Base-by-base conservation (phyloP, 2,888 invertebrate species). In the Priocnemis perturbator region DNA sequence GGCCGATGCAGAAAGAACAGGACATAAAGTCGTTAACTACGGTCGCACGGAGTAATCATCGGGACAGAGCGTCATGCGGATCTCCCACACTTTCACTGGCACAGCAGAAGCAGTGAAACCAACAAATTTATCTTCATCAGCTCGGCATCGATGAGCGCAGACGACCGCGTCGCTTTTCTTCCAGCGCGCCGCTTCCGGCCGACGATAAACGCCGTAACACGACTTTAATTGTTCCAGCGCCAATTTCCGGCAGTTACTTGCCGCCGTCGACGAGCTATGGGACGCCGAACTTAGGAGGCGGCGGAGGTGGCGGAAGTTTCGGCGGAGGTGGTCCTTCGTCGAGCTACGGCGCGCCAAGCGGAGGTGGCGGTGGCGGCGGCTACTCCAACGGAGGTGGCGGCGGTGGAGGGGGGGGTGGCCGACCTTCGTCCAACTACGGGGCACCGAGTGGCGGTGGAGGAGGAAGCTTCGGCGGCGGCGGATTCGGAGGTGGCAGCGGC, bases 221-320 rank as follows among this genome's bases (percentile, higher is more conserved):
- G n/a, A n/a, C n/a, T n/a, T n/a, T 21, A 47, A n/a, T 53, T 19
- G 19, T 73, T 80, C 19, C 69, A 92, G 92, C 92, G 45, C 92
- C 92, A 48, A 77, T 92, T 78, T 90, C 91, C 64, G 90, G 91
- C n/a, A 91, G 90, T 60, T 93, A 92, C 83, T 89, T 92, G 64
- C 92, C 93, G 50, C 93, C 93, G 20, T 91, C 92, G 0, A 89
- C 90, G 37, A 90, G 88, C 66, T 90, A 90, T 76, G 90, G 90
- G 9, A 89, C 89, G 21, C 88, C 89, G 50, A 86, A 87, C 66
- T 76, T 76, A 62, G 83, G 85, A 60, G 82, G 85, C 17, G 79
- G 83, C 0, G 90, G 90, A 11, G 89, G 37, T 11, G 83, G 73
- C 9, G 92, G 92, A 1, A 91, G 91, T 0, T 92, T 92, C 17